Percentiles rank a stretch among this genome's conserved stretches.
Conservation (phyloP, 2,797 vertebrate genomes). For the Discoglossus pictus region DNA sequence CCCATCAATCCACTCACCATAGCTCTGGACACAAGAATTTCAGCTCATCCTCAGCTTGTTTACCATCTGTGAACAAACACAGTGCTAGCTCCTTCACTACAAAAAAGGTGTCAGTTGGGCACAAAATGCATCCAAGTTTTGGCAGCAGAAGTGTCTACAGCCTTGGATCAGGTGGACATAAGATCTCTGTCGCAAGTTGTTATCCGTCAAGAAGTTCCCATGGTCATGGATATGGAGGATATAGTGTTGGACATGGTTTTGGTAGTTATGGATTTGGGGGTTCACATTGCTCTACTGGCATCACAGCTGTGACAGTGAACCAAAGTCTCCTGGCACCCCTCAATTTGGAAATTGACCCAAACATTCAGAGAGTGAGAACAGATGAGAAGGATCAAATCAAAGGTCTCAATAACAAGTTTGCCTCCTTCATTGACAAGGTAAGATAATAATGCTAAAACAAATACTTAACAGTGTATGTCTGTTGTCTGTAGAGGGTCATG, state of each 20-base stretch:
- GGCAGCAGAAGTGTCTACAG: conserved; percentile 39
- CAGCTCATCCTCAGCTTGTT: conserved; percentile 34
- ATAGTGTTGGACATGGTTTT: conserved; percentile 5
- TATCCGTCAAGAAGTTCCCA: not conserved
- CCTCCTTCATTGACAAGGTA: conserved; percentile 44
- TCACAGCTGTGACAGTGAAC: conserved; percentile 25
- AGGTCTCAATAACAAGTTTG: conserved; percentile 39
- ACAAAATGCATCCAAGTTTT: conserved; percentile 22
- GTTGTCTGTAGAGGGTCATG: too few relatives aligned
- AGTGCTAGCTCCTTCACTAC: not conserved
- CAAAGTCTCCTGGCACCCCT: conserved; percentile 34
- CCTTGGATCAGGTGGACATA: conserved; percentile 17
- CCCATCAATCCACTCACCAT: not conserved
- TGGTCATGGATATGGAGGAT: conserved; percentile 23
- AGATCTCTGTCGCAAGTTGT: conserved; percentile 29
- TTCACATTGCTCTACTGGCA: conserved; percentile 6
- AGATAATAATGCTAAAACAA: not conserved
- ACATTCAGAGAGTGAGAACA: conserved; percentile 30
- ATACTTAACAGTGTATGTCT: too few relatives aligned
- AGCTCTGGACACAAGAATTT: conserved; percentile 25
- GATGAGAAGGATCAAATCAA: conserved; percentile 40
- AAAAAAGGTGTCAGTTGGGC: conserved; percentile 17
- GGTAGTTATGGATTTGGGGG: conserved; percentile 30
- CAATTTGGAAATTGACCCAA: conserved; percentile 36
- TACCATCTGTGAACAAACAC: conserved; percentile 26